Conservation (phyloP, 2,113 vertebrate species). For the Mus musculus region GRCm39 chr19:8988501-8989000, state of each 20-base stretch:
- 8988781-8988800: constrained; percentile 47
- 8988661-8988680: constrained; percentile 37
- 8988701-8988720: constrained; percentile 81
- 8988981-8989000: constrained; percentile 78
- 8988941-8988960: constrained; percentile 82
- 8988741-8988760: constrained; percentile 71
- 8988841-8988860: constrained; percentile 68
- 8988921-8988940: constrained; percentile 80
- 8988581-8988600: constrained; percentile 53
- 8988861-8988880: constrained; percentile 81
- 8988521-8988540: constrained; percentile 84
- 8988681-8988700: constrained; percentile 72
- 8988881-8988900: constrained; percentile 82
- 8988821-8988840: constrained; percentile 62
- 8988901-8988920: constrained; percentile 82
- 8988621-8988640: background rate
- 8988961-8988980: constrained; percentile 73
- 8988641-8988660: background rate
- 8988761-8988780: constrained; percentile 67
- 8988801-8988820: constrained; percentile 64
- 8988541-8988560: constrained; percentile 85
- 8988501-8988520: constrained; percentile 85
- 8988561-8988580: constrained; percentile 30
- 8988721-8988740: constrained; percentile 51
- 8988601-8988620: constrained; percentile 68